Evolutionary conservation across 2,113 vertebrate species (phyloP), one percentile per base, ranked within the genome.

Genomic region (Myotis davidii): DNA sequence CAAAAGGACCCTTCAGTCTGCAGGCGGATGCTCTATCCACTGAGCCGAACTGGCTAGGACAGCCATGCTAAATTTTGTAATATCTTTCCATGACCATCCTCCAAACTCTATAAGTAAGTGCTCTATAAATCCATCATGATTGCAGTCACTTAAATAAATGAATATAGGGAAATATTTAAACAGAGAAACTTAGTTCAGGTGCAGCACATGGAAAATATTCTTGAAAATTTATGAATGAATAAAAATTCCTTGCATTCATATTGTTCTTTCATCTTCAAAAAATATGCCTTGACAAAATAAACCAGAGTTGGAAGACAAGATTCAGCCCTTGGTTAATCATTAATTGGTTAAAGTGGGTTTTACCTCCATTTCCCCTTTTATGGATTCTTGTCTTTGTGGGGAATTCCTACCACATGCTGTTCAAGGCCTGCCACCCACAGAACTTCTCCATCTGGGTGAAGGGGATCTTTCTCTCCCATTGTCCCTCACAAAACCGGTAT

Each of bases 201-300:
- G 11, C 1, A 74, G 14, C 34, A 29, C 13, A 50, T 91, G 48
- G 78, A 74, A 94, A 96, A 76, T 6, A 48, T 21, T 84, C 74
- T 87, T 64, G 21, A 84, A 86, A 86, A 94, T 89, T 34, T 77
- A 17, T n/a, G 21, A 29, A 85, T 89, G 94, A 72, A 84, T 85
- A 50, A 78, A 73, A 91, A 81, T 78, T 45, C n/a, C 54, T 79
- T 86, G 45, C 54, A 70, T 84, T 59, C 23, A 50, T 64, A 69
- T 92, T 85, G 94, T 74, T 45, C 83, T 94, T 96, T 90, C 48
- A 50, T 94, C 78, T 82, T 90, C 21, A 39, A 42, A 83, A 76
- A 74, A 65, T 76, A 69, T 45, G 32, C 67, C 34, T 85, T 76
- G 56, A 83, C 74, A 86, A 90, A 94, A 72, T 84, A 73, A 91